Percentiles rank a stretch among this genome's conserved stretches.
These are phyloP conservation scores for Gila robusta DNA, from an alignment of 2,797 vertebrate genomes.

Conservation along the genomic window DNA sequence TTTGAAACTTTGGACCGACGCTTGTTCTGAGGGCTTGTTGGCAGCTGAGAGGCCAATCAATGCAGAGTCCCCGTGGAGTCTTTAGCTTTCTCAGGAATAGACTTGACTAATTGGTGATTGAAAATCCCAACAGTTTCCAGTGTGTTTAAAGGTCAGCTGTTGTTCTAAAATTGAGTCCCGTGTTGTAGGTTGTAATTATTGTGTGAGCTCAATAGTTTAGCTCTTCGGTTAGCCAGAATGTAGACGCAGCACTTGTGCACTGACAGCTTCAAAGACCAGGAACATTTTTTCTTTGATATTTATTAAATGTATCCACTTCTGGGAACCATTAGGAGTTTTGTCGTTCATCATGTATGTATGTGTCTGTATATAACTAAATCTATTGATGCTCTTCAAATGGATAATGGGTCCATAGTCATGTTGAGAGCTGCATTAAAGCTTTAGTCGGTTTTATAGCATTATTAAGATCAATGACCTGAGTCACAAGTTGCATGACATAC, in stretches of 20 bases:
- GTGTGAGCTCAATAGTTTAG: slow-evolving; percentile 47
- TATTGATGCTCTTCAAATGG: slow-evolving; percentile 26
- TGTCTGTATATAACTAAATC: slow-evolving; percentile 10
- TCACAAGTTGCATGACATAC: slow-evolving; percentile 49
- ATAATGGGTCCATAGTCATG: slow-evolving; percentile 12
- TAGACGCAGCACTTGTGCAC: neutral
- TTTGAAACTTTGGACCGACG: slow-evolving; percentile 29
- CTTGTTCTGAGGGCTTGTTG: slow-evolving; percentile 43
- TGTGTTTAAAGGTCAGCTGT: slow-evolving; percentile 66
- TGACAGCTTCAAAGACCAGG: neutral
- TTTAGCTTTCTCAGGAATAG: slow-evolving; percentile 61
- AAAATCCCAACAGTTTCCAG: slow-evolving; percentile 60
- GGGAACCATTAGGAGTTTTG: slow-evolving; percentile 14
- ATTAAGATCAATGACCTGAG: slow-evolving; percentile 28
- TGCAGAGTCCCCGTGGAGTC: slow-evolving; percentile 54
- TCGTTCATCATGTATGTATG: slow-evolving; percentile 10
- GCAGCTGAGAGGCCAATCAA: slow-evolving; percentile 52
- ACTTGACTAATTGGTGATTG: slow-evolving; percentile 67
- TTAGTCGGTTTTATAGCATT: neutral
- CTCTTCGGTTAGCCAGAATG: slow-evolving; percentile 29
- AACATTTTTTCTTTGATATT: neutral
- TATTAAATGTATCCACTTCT: slow-evolving; percentile 18
- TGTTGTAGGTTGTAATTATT: slow-evolving; percentile 54
- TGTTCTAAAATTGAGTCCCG: slow-evolving; percentile 61
- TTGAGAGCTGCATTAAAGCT: slow-evolving; percentile 4